A percentile compares a stretch with the other conserved stretches of the same genome.
These are phyloP conservation scores for Tetrao urogallus DNA, from an alignment of 2,113 vertebrate species.

Conservation along the genomic window DNA sequence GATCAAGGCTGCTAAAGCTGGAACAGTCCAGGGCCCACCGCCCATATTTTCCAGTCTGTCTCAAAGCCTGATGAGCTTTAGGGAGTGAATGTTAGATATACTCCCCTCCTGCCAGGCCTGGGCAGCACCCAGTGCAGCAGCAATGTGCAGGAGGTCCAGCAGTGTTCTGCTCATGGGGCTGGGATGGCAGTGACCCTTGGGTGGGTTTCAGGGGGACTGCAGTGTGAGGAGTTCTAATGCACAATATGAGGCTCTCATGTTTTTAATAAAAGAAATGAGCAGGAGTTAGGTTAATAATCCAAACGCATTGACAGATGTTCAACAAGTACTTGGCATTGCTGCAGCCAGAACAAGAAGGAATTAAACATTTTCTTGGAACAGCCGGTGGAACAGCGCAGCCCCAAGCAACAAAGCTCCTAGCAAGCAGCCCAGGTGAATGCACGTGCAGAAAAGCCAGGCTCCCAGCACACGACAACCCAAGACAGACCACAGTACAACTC, in stretches of 20 bases:
- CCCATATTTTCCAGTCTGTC: background rate
- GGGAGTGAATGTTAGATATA: background rate
- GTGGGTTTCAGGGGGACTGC: background rate
- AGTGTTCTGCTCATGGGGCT: background rate
- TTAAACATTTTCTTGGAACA: conserved; percentile 15
- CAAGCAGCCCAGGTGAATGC: background rate
- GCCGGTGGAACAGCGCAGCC: background rate
- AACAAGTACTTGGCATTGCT: conserved; percentile 46
- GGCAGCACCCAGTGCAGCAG: background rate
- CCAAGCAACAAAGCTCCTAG: background rate
- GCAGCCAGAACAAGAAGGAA: conserved; percentile 36
- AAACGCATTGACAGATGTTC: conserved; percentile 57
- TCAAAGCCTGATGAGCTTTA: background rate
- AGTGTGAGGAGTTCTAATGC: background rate
- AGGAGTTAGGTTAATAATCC: conserved; percentile 63
- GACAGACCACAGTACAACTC: accelerated
- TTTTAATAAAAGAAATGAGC: conserved; percentile 45
- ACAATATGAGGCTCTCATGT: background rate
- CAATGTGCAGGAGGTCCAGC: background rate
- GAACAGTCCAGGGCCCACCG: background rate
- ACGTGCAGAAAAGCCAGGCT: background rate
- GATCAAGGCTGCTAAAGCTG: background rate
- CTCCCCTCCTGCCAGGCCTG: background rate
- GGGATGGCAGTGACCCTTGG: background rate
- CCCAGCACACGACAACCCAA: background rate